Base-by-base conservation (phyloP, 2,797 vertebrate genomes). In the Oryzias dopingdopingensis region DNA sequence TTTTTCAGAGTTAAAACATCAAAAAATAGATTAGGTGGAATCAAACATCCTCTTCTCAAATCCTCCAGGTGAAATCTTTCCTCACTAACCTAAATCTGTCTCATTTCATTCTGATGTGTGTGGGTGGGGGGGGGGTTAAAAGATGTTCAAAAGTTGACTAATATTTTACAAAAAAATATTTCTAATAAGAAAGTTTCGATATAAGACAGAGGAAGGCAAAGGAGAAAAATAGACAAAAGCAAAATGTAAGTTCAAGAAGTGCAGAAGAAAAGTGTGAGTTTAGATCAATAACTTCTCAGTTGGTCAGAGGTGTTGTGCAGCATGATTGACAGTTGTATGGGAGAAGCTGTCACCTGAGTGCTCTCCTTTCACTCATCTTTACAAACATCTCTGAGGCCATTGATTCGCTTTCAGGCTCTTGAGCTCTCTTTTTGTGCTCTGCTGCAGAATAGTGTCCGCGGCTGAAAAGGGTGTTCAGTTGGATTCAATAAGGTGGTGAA, bases 311-410 rank as follows among this genome's bases (percentile, higher is more conserved):
- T 86, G 79, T 87, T 78, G 62, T 49, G 56, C 45, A 70, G 62
- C 49, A 51, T 89, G 88, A 89, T 79, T 88, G 87, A 79, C 89
- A 89, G 81, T 80, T 85, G 72, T 79, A 88, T 81, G 83, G 83
- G 81, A 76, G 32, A 81, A 86, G 76, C 90, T 91, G 88, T 93
- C 89, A 84, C 77, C 76, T 51, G 64, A 79, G 81, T 56, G 68
- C 85, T 77, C 81, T 76, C 76, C 77, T 84, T 84, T 82, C 78
- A 71, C 82, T 80, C 77, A 77, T 84, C 84, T 81, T 77, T 86
- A 70, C 77, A 74, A 87, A 78, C 83, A 87, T 85, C 71, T 84
- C 81, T 69, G 72, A 77, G 77, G 71, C 52, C 82, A 87, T 84
- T 79, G 85, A 90, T 87, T 66, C 54, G 40, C 58, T 59, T 49